Evolutionary conservation across 2,888 invertebrate genomes (phyloP).

Genomic region (Tipula helvola): DNA sequence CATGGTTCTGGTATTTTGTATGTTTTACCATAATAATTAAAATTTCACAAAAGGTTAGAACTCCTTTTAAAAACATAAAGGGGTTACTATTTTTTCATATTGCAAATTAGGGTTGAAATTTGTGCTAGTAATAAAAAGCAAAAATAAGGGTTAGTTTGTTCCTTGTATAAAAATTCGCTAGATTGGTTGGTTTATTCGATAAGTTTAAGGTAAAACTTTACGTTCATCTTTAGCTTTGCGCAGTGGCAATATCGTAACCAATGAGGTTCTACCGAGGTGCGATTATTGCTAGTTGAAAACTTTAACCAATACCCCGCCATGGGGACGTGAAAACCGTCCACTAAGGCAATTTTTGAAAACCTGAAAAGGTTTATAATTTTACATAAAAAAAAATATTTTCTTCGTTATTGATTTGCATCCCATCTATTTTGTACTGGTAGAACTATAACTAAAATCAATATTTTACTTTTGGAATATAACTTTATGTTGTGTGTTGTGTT

Average conservation of each 20-base stretch:
- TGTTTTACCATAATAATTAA: too few species aligned
- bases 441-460: too few species aligned
- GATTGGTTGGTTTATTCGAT: not conserved
- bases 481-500: too few species aligned
- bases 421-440: too few species aligned
- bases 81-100: too few species aligned
- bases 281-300: conserved; percentile 12
- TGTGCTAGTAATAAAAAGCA: not conserved
- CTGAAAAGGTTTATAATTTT: not conserved
- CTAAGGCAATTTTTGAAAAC: conserved; percentile 9
- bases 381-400: not conserved
- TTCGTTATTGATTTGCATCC: not conserved
- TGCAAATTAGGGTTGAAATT: not conserved
- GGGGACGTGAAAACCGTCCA: conserved; percentile 11
- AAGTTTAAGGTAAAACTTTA: not conserved
- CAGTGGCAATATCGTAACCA: conserved; percentile 10
- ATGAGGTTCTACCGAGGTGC: conserved; percentile 10
- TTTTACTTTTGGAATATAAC: too few species aligned
- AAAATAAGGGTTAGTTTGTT: not conserved
- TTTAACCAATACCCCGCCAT: conserved; percentile 11
- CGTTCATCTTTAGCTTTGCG: not conserved
- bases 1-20: too few species aligned
- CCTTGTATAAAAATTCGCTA: not conserved
- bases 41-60: too few species aligned
- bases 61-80: too few species aligned